Conservation (phyloP, 2,888 invertebrate species). For the Tanypteryx hageni region DNA sequence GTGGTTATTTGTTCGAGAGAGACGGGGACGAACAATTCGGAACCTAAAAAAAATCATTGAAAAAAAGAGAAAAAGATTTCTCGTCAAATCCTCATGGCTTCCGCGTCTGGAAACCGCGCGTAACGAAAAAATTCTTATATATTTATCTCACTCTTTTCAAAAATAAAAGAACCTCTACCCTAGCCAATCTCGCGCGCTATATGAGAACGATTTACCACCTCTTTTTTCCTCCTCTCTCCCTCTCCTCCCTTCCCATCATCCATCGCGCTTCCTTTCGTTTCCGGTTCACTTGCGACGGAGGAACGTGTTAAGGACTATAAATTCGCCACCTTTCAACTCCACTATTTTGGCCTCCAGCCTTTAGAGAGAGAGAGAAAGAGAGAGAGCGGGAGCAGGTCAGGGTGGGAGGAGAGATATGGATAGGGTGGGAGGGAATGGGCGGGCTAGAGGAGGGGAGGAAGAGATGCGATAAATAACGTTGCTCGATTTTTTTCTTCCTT, state of each 20-base stretch:
- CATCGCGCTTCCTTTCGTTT: conserved; percentile 44
- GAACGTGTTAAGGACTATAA: conserved; percentile 64
- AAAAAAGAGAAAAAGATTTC: no score
- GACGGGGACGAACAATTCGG: no score
- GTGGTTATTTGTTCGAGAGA: no score
- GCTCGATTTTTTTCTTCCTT: conserved; percentile 43
- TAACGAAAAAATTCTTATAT: no score
- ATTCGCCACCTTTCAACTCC: conserved; percentile 57
- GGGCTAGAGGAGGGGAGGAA: not conserved
- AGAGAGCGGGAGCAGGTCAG: not conserved
- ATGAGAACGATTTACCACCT: not conserved
- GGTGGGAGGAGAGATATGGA: not conserved
- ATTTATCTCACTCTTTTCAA: no score
- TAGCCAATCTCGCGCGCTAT: no score
- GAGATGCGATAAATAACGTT: conserved; percentile 51
- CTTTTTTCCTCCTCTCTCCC: no score
- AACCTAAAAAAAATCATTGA: no score
- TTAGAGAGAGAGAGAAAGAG: not conserved
- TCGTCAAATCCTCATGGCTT: no score
- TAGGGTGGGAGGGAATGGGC: not conserved
- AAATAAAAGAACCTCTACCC: no score
- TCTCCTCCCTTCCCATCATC: not conserved
- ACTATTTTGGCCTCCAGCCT: conserved; percentile 55
- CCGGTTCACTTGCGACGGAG: conserved; percentile 54
- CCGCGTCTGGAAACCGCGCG: no score